A percentile compares a stretch with the other conserved stretches of the same genome.
Conservation (phyloP, 1,140 invertebrate genomes). For the Hylyphantes graminicola region DNA sequence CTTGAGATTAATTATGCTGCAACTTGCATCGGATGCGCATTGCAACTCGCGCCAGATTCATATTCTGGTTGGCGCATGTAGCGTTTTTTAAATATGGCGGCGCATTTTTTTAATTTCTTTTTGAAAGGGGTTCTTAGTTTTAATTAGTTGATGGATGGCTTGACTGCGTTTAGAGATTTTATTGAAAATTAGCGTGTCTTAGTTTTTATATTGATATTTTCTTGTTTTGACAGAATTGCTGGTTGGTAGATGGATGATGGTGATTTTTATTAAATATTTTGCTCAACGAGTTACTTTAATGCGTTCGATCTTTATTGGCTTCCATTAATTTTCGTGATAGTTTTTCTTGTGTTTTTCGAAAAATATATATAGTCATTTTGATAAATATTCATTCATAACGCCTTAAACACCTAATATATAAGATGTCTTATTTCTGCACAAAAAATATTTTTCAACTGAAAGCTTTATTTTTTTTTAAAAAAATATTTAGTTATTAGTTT, state of each 20-base stretch:
- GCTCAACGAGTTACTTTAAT: background rate
- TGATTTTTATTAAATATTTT: slow-evolving; percentile 20
- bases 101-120: background rate
- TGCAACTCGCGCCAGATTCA: background rate
- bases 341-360: background rate
- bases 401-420: too few species aligned
- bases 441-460: too few species aligned
- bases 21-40: background rate
- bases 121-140: background rate
- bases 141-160: slow-evolving; percentile 4
- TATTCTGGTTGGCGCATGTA: background rate
- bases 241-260: background rate
- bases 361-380: background rate
- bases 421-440: too few species aligned
- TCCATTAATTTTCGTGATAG: background rate
- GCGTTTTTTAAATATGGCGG: too few species aligned
- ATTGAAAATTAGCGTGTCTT: background rate
- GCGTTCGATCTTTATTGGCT: background rate
- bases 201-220: background rate
- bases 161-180: slow-evolving; percentile 6
- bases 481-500: too few species aligned
- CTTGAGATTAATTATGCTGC: slow-evolving; percentile 12
- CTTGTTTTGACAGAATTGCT: slow-evolving; percentile 14
- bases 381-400: too few species aligned
- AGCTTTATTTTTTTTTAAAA: too few species aligned